phyloP scores from a whole-genome alignment of 2,888 invertebrate genomes.

The Neria commutata region DNA sequence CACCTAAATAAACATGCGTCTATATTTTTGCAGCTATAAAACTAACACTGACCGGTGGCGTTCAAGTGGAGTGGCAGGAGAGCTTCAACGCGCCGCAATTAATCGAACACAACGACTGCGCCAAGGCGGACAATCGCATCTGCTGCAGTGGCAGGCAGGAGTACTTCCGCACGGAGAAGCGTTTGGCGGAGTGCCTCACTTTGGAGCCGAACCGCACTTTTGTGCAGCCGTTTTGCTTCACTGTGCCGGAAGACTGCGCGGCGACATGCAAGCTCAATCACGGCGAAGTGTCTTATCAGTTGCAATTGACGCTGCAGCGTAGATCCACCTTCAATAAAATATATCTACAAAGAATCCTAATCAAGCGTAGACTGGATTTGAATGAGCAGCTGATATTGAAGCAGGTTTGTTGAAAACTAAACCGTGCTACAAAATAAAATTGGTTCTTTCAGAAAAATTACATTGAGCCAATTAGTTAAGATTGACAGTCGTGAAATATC shows the following conservation, averaged over 20 bases:
- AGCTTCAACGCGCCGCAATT: constrained; percentile 5
- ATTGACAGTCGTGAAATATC: too few species aligned
- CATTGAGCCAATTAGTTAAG: too few species aligned
- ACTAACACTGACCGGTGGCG: constrained; percentile 36
- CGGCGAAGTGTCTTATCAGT: constrained; percentile 36
- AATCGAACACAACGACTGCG: constrained; percentile 43
- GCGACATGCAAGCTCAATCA: constrained; percentile 34
- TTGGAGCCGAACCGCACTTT: constrained; percentile 21
- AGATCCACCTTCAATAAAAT: constrained; percentile 31
- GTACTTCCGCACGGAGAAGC: constrained; percentile 29
- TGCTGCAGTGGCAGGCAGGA: constrained; percentile 25
- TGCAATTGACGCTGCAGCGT: constrained; percentile 35
- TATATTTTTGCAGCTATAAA: constrained; percentile 31
- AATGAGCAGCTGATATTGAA: background rate
- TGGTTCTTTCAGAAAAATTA: too few species aligned
- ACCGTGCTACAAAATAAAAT: too few species aligned
- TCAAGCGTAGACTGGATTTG: constrained; percentile 38
- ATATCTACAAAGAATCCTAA: constrained; percentile 35
- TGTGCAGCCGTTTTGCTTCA: constrained; percentile 29
- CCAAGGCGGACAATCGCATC: constrained; percentile 16
- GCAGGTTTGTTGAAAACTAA: too few species aligned
- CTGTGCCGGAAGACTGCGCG: constrained; percentile 35
- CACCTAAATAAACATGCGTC: background rate
- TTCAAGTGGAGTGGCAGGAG: constrained; percentile 38
- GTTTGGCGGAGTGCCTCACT: constrained; percentile 11